Base-by-base conservation (phyloP, 2,113 vertebrate genomes). In the Pomatorhinus ruficollis region DNA sequence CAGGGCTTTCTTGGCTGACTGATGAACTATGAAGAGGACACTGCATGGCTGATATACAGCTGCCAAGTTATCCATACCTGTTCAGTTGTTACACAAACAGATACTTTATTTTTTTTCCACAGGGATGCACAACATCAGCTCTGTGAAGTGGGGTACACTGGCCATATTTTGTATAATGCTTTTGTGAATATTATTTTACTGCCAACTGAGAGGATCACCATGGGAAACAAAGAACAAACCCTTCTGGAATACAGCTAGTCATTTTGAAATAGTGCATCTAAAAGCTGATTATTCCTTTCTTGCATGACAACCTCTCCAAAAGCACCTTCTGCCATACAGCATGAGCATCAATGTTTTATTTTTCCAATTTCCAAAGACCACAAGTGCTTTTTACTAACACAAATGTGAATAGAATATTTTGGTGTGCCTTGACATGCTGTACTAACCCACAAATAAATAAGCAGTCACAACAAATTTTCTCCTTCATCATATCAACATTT, bases 361-460 rank as follows among this genome's bases (percentile, higher is more conserved):
- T 82, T 93, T 70, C 33, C 77, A 49, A 15, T 96, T 85, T 95
- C 42, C 33, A 81, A 91, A 66, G 82, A 81, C 75, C 78, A 76
- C 45, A 83, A 76, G 49, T 91, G 59, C 37, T 95, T 83, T 91
- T 89, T 57, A 68, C 70, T 68, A 71, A 91, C 65, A 87, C 40
- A 83, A 95, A 70, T 80, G 20, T 50, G 65, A 95, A 87, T 75
- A 87, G 68, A 88, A 90, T 83, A 86, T 92, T 93, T 90, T 85
- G 33, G 49, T 68, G n/a, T 78, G n/a, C 35, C 77, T 97, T 91
- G 47, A 78, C 59, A 80, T 54, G 35, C 31, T 89, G 86, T 84
- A 64, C 49, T 95, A 96, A 92, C 91, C 52, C 47, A n/a, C 80
- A 78, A 96, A 94, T 87, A 96, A 97, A 91, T 68, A 96, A 97